Conservation (phyloP, 2,113 vertebrate genomes). For the Capra hircus region DNA sequence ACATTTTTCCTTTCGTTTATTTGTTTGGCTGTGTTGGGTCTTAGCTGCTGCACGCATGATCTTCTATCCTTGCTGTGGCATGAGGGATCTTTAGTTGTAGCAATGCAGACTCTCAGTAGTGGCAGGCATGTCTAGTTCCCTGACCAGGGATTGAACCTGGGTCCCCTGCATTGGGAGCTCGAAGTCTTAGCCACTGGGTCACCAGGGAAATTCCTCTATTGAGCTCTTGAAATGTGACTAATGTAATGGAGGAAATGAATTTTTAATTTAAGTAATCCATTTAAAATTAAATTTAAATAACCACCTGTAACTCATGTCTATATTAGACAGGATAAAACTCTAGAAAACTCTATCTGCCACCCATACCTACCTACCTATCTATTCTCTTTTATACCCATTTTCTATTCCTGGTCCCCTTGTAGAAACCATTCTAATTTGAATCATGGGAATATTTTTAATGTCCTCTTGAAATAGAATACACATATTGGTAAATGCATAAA, state of each 20-base stretch:
- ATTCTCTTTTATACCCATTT: background rate
- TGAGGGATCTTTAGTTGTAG: background rate
- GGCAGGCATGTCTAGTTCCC: background rate
- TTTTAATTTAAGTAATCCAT: background rate
- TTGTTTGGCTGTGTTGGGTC: background rate
- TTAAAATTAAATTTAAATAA: background rate
- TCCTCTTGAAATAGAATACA: conserved; percentile 5
- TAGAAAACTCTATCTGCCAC: background rate
- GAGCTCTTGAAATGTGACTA: background rate
- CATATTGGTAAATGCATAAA: background rate
- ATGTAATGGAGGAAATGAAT: background rate
- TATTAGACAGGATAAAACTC: background rate
- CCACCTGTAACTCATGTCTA: background rate
- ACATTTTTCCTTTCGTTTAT: background rate
- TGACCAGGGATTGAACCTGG: background rate
- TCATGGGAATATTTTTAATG: background rate
- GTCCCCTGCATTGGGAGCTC: background rate
- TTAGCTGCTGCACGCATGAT: background rate
- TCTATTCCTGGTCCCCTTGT: background rate
- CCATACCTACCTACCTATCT: background rate
- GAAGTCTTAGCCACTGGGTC: background rate
- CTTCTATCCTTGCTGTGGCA: background rate
- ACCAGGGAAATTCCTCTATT: background rate
- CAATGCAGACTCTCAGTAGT: background rate
- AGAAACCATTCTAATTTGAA: background rate